Base-by-base conservation (phyloP, 1,140 invertebrate species). In the Drosophila malerkotliana region DNA sequence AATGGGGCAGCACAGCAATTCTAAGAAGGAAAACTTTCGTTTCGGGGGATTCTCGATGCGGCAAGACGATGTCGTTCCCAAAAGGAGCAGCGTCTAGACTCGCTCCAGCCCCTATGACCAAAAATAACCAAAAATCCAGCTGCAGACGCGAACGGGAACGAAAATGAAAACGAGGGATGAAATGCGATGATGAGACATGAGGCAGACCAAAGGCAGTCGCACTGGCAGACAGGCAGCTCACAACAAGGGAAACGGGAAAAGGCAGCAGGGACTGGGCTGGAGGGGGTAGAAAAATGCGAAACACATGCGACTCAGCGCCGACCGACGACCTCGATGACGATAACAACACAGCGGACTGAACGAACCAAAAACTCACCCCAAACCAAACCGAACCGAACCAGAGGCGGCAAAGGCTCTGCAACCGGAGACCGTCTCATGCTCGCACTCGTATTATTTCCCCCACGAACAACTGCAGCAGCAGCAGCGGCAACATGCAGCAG, bases 261-360 rank as follows among this genome's bases (percentile, higher is more conserved):
- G n/a, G 44, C 44, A 18, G 4, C 41, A 7, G 52, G 24, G 15
- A 34, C 32, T 53, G 48, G 53, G 52, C 32, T 45, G 73, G 72
- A 79, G 77, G 79, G 74, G 74, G 69, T 78, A 78, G 79, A 87
- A 88, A 87, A 88, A 87, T 87, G 83, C 66, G 83, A 88, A 87
- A 87, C 82, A 87, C 83, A 87, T 87, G 82, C 82, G 82, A 84
- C 79, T 63, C 75, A 45, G 59, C 72, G 56, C 56, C 72, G 48
- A 53, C 61, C 74, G 75, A 72, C 77, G 56, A 87, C 82, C 72
- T 77, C 80, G 81, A 84, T 80, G 80, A 80, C 81, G 72, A 84
- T 77, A 85, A 87, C 77, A 80, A 41, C 34, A 61, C 41, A 64
- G 77, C 52, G 49, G 49, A 66, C 60, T 63, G 67, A 64, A 81